Percentiles rank a stretch among this genome's conserved stretches.
These are phyloP conservation scores for Hestina assimilis DNA, from an alignment of 1,140 invertebrate species.

Conservation along the genomic window DNA sequence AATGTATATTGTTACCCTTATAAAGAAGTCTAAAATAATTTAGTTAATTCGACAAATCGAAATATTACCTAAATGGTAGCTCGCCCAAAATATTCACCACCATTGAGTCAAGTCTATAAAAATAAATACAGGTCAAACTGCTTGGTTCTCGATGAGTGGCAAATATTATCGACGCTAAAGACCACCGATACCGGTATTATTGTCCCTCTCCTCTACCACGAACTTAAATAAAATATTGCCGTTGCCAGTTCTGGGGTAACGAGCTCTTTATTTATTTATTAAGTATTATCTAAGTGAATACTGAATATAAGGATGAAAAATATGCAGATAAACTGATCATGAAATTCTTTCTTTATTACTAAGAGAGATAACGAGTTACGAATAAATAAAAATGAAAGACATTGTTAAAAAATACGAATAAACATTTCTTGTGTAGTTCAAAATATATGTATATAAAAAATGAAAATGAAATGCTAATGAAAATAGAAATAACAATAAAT, in stretches of 20 bases:
- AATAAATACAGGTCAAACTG: slow-evolving; percentile 26
- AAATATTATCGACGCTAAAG: background rate
- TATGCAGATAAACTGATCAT: background rate
- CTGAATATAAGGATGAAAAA: background rate
- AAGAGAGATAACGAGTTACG: background rate
- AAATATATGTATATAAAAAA: too few relatives aligned
- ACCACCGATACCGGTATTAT: slow-evolving; percentile 13
- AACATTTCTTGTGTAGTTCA: background rate
- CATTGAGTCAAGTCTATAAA: slow-evolving; percentile 2
- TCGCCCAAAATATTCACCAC: background rate
- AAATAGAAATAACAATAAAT: too few relatives aligned
- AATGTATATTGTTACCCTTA: too few relatives aligned
- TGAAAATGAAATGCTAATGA: too few relatives aligned
- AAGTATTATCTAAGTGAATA: background rate
- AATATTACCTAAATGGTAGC: background rate
- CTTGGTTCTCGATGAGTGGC: background rate
- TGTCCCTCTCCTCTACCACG: slow-evolving; percentile 21
- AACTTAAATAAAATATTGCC: slow-evolving; percentile 10
- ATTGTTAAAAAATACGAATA: slow-evolving; percentile 11
- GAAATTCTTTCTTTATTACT: slow-evolving; percentile 7
- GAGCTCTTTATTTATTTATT: background rate
- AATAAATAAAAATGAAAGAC: slow-evolving; percentile 8
- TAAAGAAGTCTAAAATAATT: background rate
- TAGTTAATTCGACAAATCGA: background rate
- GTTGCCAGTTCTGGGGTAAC: background rate